These are phyloP conservation scores for Chloroceryle inda DNA, from an alignment of 2,797 vertebrate species.

Conservation along the genomic window DNA sequence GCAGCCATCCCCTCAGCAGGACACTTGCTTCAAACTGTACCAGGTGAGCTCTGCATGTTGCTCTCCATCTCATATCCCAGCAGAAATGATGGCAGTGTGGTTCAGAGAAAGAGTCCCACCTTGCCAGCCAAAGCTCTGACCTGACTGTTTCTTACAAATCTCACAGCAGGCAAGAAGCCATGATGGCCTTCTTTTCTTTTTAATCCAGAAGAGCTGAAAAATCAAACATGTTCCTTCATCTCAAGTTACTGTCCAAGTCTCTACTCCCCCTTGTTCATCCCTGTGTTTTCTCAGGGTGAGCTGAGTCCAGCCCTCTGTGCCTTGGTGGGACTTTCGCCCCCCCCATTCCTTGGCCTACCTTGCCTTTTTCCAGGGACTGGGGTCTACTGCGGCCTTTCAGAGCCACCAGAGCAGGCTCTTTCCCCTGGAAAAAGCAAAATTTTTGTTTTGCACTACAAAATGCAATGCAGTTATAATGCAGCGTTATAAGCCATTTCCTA, in stretches of 20 bases:
- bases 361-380: background rate
- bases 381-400: conserved; percentile 15
- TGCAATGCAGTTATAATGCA: background rate
- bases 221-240: background rate
- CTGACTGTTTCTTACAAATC: background rate
- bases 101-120: background rate
- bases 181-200: background rate
- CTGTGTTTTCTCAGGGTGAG: background rate
- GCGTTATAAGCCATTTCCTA: background rate
- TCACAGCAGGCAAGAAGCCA: background rate
- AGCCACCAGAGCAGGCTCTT: conserved; percentile 21
- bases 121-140: background rate
- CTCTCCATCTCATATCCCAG: background rate
- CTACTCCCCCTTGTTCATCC: background rate
- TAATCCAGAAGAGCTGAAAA: background rate
- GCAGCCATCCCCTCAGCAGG: background rate
- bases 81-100: background rate
- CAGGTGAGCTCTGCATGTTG: background rate
- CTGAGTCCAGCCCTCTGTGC: background rate
- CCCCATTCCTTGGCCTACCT: background rate
- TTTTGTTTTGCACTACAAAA: conserved; percentile 2
- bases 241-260: background rate
- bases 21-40: background rate
- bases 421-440: conserved; percentile 32
- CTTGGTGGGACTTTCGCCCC: background rate